These are phyloP conservation scores for Arenaria interpres DNA, from an alignment of 2,113 vertebrate species.

Conservation along the genomic window DNA sequence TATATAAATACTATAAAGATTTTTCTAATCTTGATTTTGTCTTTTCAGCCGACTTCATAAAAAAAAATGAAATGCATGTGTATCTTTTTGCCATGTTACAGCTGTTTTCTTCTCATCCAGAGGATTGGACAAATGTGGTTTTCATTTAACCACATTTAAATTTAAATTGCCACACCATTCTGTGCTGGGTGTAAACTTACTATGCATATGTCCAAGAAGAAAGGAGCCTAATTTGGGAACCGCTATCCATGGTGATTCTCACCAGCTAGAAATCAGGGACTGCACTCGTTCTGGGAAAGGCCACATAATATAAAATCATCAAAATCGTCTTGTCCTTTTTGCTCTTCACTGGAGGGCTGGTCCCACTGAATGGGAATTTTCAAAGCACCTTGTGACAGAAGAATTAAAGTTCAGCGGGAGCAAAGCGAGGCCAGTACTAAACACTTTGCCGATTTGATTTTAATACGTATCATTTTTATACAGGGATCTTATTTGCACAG, in stretches of 20 bases:
- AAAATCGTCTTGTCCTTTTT: background rate
- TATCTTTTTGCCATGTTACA: background rate
- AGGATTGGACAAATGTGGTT: background rate
- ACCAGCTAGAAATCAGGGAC: background rate
- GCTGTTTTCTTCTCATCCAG: background rate
- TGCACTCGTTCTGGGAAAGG: background rate
- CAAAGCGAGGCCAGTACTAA: background rate
- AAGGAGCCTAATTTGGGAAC: constrained; percentile 21
- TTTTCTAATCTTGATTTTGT: background rate
- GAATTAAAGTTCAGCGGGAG: constrained; percentile 1
- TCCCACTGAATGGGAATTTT: background rate
- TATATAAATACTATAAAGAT: background rate
- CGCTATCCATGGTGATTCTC: background rate
- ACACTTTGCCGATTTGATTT: constrained; percentile 8
- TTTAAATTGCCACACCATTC: background rate
- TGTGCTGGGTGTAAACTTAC: background rate
- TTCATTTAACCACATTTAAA: constrained; percentile 29
- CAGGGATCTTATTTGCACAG: constrained; percentile 12
- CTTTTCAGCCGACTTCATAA: background rate
- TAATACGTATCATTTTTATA: background rate
- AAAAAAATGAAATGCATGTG: background rate
- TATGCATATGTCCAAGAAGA: background rate
- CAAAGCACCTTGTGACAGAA: background rate
- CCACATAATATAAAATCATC: background rate
- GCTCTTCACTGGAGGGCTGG: background rate